Conservation (phyloP, 1,140 invertebrate species). For the Oryzaephilus surinamensis region DNA sequence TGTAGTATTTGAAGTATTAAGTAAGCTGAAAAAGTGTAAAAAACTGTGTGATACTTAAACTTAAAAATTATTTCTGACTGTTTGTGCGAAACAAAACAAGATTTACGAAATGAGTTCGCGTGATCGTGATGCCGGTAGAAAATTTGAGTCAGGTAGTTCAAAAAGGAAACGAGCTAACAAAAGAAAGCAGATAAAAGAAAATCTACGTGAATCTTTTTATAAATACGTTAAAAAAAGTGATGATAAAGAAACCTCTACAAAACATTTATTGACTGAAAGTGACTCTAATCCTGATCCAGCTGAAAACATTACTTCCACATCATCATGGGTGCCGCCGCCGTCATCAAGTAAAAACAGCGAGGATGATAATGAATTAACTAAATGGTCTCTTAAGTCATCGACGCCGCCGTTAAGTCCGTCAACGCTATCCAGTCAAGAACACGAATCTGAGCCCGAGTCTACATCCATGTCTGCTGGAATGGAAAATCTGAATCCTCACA, state of each 20-base stretch:
- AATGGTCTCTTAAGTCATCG: constrained; percentile 1
- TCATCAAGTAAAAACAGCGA: constrained; percentile 2
- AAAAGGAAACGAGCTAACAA: neutral
- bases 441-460: constrained; percentile 1
- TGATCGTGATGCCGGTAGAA: too few species aligned
- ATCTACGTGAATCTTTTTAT: constrained; percentile 1
- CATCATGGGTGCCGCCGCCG: constrained; percentile 2
- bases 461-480: constrained; percentile 2
- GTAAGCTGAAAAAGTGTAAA: too few species aligned
- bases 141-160: constrained; percentile 1
- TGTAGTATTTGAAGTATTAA: too few species aligned
- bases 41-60: too few species aligned
- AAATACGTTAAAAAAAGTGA: too few species aligned
- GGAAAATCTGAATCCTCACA: constrained; percentile 3
- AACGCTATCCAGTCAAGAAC: constrained; percentile 3
- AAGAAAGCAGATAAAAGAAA: constrained; percentile 4
- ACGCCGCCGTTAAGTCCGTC: constrained; percentile 1
- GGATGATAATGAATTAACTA: constrained; percentile 4
- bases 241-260: too few species aligned
- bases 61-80: too few species aligned
- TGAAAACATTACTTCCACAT: neutral
- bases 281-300: too few species aligned
- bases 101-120: neutral
- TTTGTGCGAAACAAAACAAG: constrained; percentile 2
- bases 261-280: too few species aligned